These are phyloP conservation scores for Drosophila silvestris DNA, from an alignment of 2,888 invertebrate species.

Conservation along the genomic window DNA sequence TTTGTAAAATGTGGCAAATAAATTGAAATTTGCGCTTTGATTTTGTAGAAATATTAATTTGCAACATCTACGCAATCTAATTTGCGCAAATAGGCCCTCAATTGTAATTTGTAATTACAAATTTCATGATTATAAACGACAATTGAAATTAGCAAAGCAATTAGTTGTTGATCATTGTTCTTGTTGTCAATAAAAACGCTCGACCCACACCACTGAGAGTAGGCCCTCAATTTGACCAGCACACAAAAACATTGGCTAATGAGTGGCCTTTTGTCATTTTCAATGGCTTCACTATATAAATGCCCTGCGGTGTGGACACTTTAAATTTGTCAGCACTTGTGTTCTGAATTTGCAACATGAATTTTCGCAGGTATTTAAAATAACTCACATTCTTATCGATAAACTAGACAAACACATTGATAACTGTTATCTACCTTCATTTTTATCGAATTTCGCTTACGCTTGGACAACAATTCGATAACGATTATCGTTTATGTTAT, in stretches of 20 bases:
- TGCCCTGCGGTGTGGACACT: slow-evolving; percentile 22
- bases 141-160: slow-evolving; percentile 78
- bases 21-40: slow-evolving; percentile 46
- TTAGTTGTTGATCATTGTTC: slow-evolving; percentile 71
- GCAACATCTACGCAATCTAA: slow-evolving; percentile 73
- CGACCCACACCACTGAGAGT: neutral
- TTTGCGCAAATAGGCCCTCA: slow-evolving; percentile 47
- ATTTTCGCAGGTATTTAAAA: neutral
- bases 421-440: neutral
- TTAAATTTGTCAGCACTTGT: neutral
- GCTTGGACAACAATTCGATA: neutral
- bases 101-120: slow-evolving; percentile 79
- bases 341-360: neutral
- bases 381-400: neutral
- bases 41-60: slow-evolving; percentile 69
- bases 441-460: neutral
- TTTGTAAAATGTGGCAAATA: slow-evolving; percentile 28
- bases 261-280: slow-evolving; percentile 51
- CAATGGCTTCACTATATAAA: slow-evolving; percentile 23
- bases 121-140: slow-evolving; percentile 71
- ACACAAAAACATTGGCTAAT: slow-evolving; percentile 60
- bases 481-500: neutral
- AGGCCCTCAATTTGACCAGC: neutral
- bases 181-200: slow-evolving; percentile 30
- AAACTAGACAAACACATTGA: neutral